These are phyloP conservation scores for Calephelis virginiensis DNA, from an alignment of 1,140 invertebrate species.

Conservation along the genomic window DNA sequence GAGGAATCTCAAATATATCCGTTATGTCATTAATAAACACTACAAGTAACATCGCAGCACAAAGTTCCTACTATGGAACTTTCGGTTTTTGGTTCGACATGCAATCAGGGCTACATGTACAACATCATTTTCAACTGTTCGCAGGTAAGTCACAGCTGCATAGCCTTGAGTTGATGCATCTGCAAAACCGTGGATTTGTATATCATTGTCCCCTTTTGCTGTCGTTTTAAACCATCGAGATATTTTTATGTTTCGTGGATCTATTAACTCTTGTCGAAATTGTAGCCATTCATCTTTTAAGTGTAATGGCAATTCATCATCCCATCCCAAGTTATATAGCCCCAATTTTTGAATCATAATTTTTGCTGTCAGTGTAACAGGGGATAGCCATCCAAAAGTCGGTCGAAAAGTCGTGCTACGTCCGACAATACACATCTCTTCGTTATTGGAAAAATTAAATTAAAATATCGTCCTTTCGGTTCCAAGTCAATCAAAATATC, in stretches of 20 bases:
- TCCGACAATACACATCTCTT: constrained; percentile 46
- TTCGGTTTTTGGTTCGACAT: constrained; percentile 30
- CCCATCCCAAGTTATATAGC: constrained; percentile 50
- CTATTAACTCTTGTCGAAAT: constrained; percentile 30
- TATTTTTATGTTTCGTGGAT: constrained; percentile 34
- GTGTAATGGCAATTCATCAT: constrained; percentile 38
- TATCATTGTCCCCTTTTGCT: constrained; percentile 13
- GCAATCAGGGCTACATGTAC: constrained; percentile 28
- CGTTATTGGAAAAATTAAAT: constrained; percentile 31
- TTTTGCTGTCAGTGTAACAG: constrained; percentile 53
- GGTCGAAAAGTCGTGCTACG: constrained; percentile 51
- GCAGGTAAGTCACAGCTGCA: constrained; percentile 36
- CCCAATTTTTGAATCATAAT: constrained; percentile 60
- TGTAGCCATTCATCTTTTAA: constrained; percentile 33
- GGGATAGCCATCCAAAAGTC: constrained; percentile 52
- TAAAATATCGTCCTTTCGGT: no score
- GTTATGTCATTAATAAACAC: constrained; percentile 28
- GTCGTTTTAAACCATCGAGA: constrained; percentile 30
- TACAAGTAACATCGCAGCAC: constrained; percentile 41
- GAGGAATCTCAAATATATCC: constrained; percentile 37
- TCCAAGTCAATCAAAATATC: constrained; percentile 37
- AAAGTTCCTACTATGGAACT: constrained; percentile 50
- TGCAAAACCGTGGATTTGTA: constrained; percentile 42
- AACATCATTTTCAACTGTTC: constrained; percentile 30
- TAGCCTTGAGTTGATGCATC: constrained; percentile 44